phyloP scores from a whole-genome alignment of 1,140 invertebrate species.

The Atta cephalotes region DNA sequence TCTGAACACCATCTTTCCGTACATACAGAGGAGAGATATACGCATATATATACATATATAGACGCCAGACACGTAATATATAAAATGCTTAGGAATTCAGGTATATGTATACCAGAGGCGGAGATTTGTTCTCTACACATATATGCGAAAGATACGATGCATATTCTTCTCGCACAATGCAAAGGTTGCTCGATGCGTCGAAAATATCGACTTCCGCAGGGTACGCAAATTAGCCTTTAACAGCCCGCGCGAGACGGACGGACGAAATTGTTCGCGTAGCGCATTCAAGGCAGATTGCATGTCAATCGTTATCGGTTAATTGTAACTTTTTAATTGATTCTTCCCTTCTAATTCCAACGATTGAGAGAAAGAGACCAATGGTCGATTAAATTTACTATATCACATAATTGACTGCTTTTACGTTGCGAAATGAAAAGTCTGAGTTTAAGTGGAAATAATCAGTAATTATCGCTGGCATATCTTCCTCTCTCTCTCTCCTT shows the following conservation, averaged over 20 bases:
- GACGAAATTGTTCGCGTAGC: neutral
- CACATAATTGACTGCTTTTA: neutral
- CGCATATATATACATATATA: slow-evolving; percentile 34
- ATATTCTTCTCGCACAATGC: slow-evolving; percentile 55
- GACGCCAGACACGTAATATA: slow-evolving; percentile 46
- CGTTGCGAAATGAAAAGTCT: neutral
- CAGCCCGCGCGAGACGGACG: neutral
- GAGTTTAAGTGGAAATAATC: neutral
- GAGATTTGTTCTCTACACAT: slow-evolving; percentile 50
- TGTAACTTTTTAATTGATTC: slow-evolving; percentile 4
- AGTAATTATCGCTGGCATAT: slow-evolving; percentile 5
- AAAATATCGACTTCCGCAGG: slow-evolving; percentile 48
- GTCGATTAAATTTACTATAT: neutral
- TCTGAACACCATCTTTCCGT: slow-evolving; percentile 57
- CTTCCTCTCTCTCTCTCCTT: neutral
- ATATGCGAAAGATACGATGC: slow-evolving; percentile 52
- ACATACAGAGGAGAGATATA: slow-evolving; percentile 33
- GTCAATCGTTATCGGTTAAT: slow-evolving; percentile 32
- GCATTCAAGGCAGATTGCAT: slow-evolving; percentile 7
- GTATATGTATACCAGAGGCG: slow-evolving; percentile 33
- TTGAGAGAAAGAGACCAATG: neutral
- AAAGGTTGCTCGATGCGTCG: slow-evolving; percentile 44
- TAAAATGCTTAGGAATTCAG: slow-evolving; percentile 29
- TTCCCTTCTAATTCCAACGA: neutral
- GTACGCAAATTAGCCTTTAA: slow-evolving; percentile 40